These are phyloP conservation scores for Isichthys henryi DNA, from an alignment of 2,113 vertebrate species.

Conservation along the genomic window DNA sequence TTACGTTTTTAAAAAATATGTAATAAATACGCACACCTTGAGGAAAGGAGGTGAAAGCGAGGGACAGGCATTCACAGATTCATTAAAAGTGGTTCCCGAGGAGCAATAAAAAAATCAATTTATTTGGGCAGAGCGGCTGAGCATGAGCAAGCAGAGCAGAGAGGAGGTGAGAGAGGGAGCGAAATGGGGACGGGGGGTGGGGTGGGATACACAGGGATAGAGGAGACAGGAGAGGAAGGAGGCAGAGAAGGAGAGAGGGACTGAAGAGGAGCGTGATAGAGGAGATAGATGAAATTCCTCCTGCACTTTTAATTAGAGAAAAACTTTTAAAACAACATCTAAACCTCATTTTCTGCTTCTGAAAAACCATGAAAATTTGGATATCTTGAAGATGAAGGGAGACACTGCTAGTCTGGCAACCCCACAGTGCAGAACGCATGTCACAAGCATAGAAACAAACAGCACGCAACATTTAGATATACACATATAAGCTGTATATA, in stretches of 20 bases:
- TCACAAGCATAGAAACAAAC: not conserved
- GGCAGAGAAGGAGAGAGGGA: not conserved
- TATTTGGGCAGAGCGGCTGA: constrained; percentile 67
- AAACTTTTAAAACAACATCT: not conserved
- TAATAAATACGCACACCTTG: not conserved
- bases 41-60: constrained; percentile 47
- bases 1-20: not conserved
- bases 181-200: not conserved
- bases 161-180: constrained; percentile 26
- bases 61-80: constrained; percentile 69
- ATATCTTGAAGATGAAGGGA: not conserved
- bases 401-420: not conserved
- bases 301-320: not conserved
- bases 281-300: not conserved
- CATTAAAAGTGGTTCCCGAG: constrained; percentile 69
- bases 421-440: not conserved
- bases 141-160: constrained; percentile 49
- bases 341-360: not conserved
- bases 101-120: constrained; percentile 80
- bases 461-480: not conserved
- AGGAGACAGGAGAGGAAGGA: not conserved
- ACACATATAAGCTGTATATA: not conserved
- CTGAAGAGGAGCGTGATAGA: not conserved
- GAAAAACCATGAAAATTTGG: not conserved
- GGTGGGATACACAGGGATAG: not conserved